Conservation (phyloP, 2,797 vertebrate genomes). For the Takifugu ocellatus region DNA sequence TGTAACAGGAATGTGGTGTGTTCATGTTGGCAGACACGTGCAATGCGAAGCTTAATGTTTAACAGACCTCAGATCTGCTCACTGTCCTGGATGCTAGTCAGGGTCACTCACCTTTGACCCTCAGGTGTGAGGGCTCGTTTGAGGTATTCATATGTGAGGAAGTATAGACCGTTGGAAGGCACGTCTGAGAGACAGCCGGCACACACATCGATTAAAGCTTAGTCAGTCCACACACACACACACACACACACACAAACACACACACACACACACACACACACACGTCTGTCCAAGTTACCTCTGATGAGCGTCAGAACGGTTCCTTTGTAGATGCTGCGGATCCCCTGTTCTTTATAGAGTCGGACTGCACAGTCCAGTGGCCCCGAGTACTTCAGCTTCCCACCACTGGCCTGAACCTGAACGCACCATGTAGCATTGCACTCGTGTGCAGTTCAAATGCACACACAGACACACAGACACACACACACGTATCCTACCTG, state of each 20-base stretch:
- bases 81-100: no score
- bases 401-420: slow-evolving; percentile 69
- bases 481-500: slow-evolving; percentile 56
- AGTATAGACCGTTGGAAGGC: slow-evolving; percentile 76
- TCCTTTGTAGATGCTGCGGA: slow-evolving; percentile 75
- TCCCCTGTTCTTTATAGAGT: slow-evolving; percentile 72
- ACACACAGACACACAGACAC: neutral
- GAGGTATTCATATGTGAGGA: slow-evolving; percentile 74
- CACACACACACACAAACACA: neutral
- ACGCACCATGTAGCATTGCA: neutral
- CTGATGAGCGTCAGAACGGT: slow-evolving; percentile 76
- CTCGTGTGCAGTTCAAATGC: neutral
- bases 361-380: slow-evolving; percentile 73
- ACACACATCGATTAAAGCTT: neutral
- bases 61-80: no score
- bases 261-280: slow-evolving; percentile 4
- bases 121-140: slow-evolving; percentile 71
- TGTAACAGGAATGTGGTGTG: slow-evolving; percentile 7
- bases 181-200: slow-evolving; percentile 61
- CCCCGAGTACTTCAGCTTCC: slow-evolving; percentile 57
- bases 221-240: slow-evolving; percentile 1
- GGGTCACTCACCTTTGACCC: slow-evolving; percentile 69
- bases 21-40: no score
- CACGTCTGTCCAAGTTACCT: slow-evolving; percentile 45
- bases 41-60: no score